phyloP scores from a whole-genome alignment of 2,797 vertebrate species.

The Pipistrellus kuhlii region DNA sequence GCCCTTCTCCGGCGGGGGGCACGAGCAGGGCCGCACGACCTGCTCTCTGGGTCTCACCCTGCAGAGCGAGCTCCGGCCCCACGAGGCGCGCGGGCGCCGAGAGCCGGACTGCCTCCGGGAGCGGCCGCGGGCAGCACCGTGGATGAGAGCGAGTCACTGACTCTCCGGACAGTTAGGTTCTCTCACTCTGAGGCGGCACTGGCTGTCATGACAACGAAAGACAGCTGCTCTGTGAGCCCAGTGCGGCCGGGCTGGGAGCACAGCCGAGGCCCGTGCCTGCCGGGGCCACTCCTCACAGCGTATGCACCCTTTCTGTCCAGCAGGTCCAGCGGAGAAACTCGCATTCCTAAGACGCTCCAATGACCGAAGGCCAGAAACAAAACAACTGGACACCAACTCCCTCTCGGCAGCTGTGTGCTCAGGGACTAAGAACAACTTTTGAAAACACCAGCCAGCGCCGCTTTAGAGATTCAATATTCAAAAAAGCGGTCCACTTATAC shows the following conservation, averaged over 20 bases:
- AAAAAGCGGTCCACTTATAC: neutral
- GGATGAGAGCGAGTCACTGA: neutral
- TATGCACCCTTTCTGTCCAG: too few relatives aligned
- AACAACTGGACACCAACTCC: slow-evolving; percentile 13
- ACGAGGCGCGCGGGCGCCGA: too few relatives aligned
- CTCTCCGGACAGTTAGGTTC: neutral
- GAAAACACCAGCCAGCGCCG: slow-evolving; percentile 66
- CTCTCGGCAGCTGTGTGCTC: neutral
- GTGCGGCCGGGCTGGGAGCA: too few relatives aligned
- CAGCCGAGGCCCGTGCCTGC: too few relatives aligned
- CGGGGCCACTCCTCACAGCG: neutral
- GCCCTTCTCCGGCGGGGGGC: neutral
- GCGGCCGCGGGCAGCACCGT: neutral
- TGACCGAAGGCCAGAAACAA: neutral
- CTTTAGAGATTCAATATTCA: slow-evolving; percentile 58
- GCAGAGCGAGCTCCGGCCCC: neutral
- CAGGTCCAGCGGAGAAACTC: neutral
- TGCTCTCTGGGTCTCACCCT: neutral
- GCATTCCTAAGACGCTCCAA: neutral
- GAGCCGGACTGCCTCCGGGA: neutral
- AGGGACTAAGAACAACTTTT: slow-evolving; percentile 22
- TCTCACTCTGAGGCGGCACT: neutral
- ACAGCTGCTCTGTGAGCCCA: neutral
- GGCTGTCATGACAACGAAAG: neutral
- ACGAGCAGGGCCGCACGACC: neutral